Base-by-base conservation (phyloP, 2,888 invertebrate species). In the Drosophila cracens region DNA sequence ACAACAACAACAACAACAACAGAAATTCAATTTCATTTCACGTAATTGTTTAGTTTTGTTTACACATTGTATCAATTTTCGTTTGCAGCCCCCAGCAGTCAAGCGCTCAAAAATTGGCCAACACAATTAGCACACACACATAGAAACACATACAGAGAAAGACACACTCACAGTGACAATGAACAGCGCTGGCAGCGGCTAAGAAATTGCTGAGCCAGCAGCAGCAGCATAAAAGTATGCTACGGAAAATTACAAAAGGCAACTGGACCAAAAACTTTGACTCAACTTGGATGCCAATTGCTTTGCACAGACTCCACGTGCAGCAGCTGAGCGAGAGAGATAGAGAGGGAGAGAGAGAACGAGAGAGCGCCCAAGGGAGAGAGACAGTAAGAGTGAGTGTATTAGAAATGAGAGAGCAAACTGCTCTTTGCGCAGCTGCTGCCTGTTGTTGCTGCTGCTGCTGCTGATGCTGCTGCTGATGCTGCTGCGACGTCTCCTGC, bases 211-310 rank as follows among this genome's bases (percentile, higher is more conserved):
- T 81, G 81, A 87, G 81, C 76, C 77, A 81, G 73, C 72, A 70
- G 74, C 71, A 78, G 74, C 76, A 76, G 74, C 82, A 73, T 61
- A 81, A 81, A 87, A 87, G 87, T 85, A 80, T 78, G 89, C 89
- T 76, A 85, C 75, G 81, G 66, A 77, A 79, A 87, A 68, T 81
- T 70, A 84, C 72, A 75, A 80, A 80, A 78, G 73, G 73, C 81
- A 81, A 82, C 86, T 83, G 74, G 70, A 76, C 73, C 72, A 70
- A 69, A 82, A 83, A 77, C 81, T 76, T 70, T 70, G 65, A 71
- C 77, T 48, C 67, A 68, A 68, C 70, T 75, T 82, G 69, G 71
- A 80, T 76, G 80, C 54, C 78, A 72, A 72, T 54, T 72, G 72
- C 76, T 79, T 29, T 76, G 78, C 80, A 82, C 82, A 82, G 81